Evolutionary conservation across 2,888 invertebrate genomes (phyloP), one percentile per base, ranked within the genome.

Genomic region (Aproaerema taeniolella): DNA sequence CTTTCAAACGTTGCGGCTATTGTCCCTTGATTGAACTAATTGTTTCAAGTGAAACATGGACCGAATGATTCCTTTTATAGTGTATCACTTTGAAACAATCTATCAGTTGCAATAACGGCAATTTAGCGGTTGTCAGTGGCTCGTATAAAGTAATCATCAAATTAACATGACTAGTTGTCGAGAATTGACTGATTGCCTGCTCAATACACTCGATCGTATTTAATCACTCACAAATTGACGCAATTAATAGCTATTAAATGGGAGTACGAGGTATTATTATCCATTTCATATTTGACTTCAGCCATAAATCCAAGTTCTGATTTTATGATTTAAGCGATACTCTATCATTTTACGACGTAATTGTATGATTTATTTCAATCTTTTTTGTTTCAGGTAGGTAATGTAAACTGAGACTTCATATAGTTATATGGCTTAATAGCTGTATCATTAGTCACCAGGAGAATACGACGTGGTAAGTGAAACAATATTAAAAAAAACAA

Each of bases 141-240:
- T 43, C 41, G 13, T 49, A 49, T 61, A 53, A 60, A 69, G 58
- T 67, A 62, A 70, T 70, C 61, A 67, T 65, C 60, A 46, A 64
- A 68, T 67, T 67, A 67, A 70, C 61, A 64, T 60, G 64, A 62
- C 58, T 65, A 61, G 60, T 59, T 62, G 58, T 63, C 61, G 61
- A 57, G 58, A 65, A 67, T 70, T 74, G 74, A 73, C 61, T 69
- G 70, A 72, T 72, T 66, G 61, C 59, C 58, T 55, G 63, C 59
- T 63, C 65, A 67, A 58, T 31, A 64, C 57, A 59, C 57, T 56
- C 62, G 56, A 58, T 64, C 55, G 53, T 64, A 64, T 68, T 69
- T 70, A 65, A 73, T 70, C 62, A 65, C 56, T 57, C 60, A 60
- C 61, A 58, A 69, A 72, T 67, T 65, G 65, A 66, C 49, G 64